Conservation (phyloP, 2,888 invertebrate species). For the Dusona sp. region DNA sequence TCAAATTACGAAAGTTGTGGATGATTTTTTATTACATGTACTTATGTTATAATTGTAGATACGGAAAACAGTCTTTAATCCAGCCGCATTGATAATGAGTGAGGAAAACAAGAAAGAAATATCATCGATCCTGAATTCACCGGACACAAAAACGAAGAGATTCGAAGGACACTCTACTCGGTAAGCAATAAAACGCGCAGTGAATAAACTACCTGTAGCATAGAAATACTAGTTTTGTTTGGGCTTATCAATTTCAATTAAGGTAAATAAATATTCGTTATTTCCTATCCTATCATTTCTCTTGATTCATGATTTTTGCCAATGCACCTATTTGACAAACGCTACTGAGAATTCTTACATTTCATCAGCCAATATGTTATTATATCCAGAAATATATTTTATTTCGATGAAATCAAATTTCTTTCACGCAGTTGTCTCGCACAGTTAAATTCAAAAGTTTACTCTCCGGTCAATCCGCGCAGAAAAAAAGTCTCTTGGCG, state of each 20-base stretch:
- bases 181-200: constrained; percentile 44
- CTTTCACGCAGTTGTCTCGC: too few species aligned
- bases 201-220: background rate
- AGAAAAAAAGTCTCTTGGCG: too few species aligned
- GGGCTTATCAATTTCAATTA: background rate
- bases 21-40: background rate
- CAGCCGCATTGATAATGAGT: constrained; percentile 28
- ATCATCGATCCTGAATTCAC: constrained; percentile 47
- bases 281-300: background rate
- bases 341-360: too few species aligned
- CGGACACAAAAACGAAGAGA: constrained; percentile 51
- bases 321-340: too few species aligned
- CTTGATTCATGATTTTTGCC: background rate
- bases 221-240: background rate
- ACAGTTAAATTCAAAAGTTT: too few species aligned
- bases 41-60: constrained; percentile 4
- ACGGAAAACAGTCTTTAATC: background rate
- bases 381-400: too few species aligned
- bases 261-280: background rate
- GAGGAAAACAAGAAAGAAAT: constrained; percentile 3
- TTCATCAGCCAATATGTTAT: too few species aligned
- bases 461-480: too few species aligned
- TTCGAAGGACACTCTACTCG: constrained; percentile 48
- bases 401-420: too few species aligned
- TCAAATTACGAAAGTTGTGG: too few species aligned